Evolutionary conservation across 2,797 vertebrate genomes (phyloP), one percentile per base, ranked within the genome.

Genomic region (Eutrigla gurnardus): DNA sequence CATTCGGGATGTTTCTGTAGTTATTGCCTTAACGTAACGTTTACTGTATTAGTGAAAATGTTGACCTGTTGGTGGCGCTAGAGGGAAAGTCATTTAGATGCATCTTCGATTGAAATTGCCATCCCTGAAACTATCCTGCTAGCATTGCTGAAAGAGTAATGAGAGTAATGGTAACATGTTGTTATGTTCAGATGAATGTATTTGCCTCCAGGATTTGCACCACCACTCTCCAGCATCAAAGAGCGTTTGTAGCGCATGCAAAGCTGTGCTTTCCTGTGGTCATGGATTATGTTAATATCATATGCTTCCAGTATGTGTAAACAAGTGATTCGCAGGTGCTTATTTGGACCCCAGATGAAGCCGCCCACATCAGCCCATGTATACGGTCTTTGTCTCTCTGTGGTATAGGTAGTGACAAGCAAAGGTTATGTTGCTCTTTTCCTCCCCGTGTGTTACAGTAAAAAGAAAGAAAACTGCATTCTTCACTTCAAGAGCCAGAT

Each of bases 371-470:
- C 55, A 15, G 39, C 33, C 58, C 25, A 25, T 32, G 43, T 55
- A 6, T 13, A 42, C 46, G 53, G 32, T 36, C 45, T 84, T 65
- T 64, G 65, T 85, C 84, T 77, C 65, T 62, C 66, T 61, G 18
- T 43, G 3, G 18, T 47, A 54, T 82, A 77, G 85, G 82, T 86
- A 75, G 77, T 84, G 76, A 86, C 85, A 88, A 82, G 76, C 85
- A 84, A 66, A 80, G 72, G 1, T 2, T 25, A 12, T 14, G 10
- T 37, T 55, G 17, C 14, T 72, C 18, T 69, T 25, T 25, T 73
- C 54, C 9, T 77, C 43, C 17, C 62, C 61, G 54, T 5, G 4
- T 15, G 49, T 7, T 81, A 36, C 50, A 59, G 59, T 18, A 45
- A 57, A 65, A 35, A 25, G 5, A 54, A 37, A n/a, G 32, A 53